A percentile compares a stretch with the other conserved stretches of the same genome.
These are phyloP conservation scores for Lasioglossum figueresi DNA, from an alignment of 2,888 invertebrate species.

Conservation along the genomic window DNA sequence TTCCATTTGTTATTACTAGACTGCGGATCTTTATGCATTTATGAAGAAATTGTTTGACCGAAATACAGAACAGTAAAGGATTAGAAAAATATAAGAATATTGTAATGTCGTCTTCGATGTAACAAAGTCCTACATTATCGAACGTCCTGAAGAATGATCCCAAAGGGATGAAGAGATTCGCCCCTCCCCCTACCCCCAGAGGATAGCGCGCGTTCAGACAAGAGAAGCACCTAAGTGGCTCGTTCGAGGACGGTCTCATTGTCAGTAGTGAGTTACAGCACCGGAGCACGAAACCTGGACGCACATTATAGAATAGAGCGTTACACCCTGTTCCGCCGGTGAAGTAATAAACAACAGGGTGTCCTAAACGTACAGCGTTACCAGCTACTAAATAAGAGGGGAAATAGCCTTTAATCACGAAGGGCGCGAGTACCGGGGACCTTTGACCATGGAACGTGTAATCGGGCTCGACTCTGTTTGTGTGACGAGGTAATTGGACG, in stretches of 20 bases:
- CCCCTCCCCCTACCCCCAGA: too few relatives aligned
- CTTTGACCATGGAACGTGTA: slow-evolving; percentile 26
- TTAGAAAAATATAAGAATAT: too few relatives aligned
- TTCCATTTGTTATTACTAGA: too few relatives aligned
- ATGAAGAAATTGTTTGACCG: too few relatives aligned
- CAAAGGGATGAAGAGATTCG: neutral
- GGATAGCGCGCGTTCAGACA: neutral
- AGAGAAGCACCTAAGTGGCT: slow-evolving; percentile 19
- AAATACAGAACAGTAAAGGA: too few relatives aligned
- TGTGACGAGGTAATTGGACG: slow-evolving; percentile 20
- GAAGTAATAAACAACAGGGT: slow-evolving; percentile 10
- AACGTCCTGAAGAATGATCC: neutral
- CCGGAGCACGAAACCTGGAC: slow-evolving; percentile 18
- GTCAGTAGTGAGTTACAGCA: slow-evolving; percentile 1
- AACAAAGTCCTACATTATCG: too few relatives aligned
- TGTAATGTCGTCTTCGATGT: too few relatives aligned
- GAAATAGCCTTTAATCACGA: slow-evolving; percentile 28
- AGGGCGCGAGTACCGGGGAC: neutral
- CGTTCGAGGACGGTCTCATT: slow-evolving; percentile 2
- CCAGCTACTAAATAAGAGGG: slow-evolving; percentile 17
- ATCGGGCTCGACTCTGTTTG: slow-evolving; percentile 15
- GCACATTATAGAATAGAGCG: neutral
- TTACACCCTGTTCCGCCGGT: neutral
- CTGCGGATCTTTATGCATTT: too few relatives aligned
- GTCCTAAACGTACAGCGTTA: slow-evolving; percentile 13